Conservation (phyloP, 2,113 vertebrate species). For the Scolopax mira region DNA sequence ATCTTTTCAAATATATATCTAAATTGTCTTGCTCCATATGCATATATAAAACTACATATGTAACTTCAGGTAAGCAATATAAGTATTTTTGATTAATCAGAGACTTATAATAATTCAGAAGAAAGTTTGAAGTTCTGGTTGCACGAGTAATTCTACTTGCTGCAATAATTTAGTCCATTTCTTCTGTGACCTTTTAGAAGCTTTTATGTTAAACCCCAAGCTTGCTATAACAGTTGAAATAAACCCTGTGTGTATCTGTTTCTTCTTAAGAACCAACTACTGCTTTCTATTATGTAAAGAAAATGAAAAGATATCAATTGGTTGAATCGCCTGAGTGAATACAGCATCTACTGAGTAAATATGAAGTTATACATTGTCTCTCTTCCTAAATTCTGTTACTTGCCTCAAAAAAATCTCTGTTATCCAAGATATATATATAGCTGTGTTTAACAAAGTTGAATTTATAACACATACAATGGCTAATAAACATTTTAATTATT, state of each 20-base stretch:
- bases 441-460: neutral
- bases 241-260: neutral
- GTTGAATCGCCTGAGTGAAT: neutral
- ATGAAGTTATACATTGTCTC: neutral
- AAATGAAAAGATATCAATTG: neutral
- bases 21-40: neutral
- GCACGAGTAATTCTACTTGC: neutral
- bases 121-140: neutral
- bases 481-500: constrained; percentile 67
- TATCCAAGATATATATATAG: neutral
- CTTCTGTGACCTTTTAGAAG: constrained; percentile 1
- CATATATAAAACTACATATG: neutral
- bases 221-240: neutral
- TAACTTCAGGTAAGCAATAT: neutral
- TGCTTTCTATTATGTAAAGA: constrained; percentile 23
- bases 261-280: constrained; percentile 20
- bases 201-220: neutral
- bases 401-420: neutral
- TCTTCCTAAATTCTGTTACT: neutral
- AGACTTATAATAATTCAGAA: neutral
- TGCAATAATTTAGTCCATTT: neutral
- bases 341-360: neutral
- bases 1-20: neutral
- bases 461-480: neutral
- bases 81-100: neutral